Base-by-base conservation (phyloP, 2,888 invertebrate genomes). In the Stomorhina lunata region DNA sequence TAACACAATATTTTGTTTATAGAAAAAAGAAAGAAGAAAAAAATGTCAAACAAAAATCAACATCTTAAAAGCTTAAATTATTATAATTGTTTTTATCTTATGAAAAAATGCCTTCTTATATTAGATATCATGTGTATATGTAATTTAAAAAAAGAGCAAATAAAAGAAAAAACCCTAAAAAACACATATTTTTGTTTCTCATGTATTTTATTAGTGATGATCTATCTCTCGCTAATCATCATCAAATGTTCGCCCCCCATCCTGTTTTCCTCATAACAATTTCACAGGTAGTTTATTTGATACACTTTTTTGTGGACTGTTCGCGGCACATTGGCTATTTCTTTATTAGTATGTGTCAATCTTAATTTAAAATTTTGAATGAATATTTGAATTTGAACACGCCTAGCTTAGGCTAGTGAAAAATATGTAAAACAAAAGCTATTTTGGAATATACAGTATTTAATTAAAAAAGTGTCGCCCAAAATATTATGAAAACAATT, bases 211-310 rank as follows among this genome's bases (percentile, higher is more conserved):
- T 69, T 48, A 66, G 17, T 63, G 37, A 65, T 9, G 12, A 22
- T 5, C 12, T 32, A 20, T 79, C 12, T 45, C 5, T 43, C n/a
- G 27, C 27, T 61, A 55, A 34, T 61, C 43, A 32, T 45, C 15
- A 29, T 37, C 27, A 59, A 15, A 61, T 43, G 43, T 34, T 17
- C 40, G 17, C 20, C 10, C 25, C 48, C 27, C 57, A 78, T 75
- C 83, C 73, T 83, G 75, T 85, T 84, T 85, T 85, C 84, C 85
- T 78, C 84, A 83, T 81, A 81, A 79, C 81, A 84, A 76, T 78
- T 72, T 79, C 71, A 72, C 34, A 61, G 66, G 55, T n/a, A 43
- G 17, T 48, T 32, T 80, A 9, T 15, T 17, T 29, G 15, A 57
- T 40, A 55, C 25, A 50, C 32, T 45, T 45, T 15, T 45, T 15